These are phyloP conservation scores for Drosophila littoralis DNA, from an alignment of 1,140 invertebrate species.

Conservation along the genomic window DNA sequence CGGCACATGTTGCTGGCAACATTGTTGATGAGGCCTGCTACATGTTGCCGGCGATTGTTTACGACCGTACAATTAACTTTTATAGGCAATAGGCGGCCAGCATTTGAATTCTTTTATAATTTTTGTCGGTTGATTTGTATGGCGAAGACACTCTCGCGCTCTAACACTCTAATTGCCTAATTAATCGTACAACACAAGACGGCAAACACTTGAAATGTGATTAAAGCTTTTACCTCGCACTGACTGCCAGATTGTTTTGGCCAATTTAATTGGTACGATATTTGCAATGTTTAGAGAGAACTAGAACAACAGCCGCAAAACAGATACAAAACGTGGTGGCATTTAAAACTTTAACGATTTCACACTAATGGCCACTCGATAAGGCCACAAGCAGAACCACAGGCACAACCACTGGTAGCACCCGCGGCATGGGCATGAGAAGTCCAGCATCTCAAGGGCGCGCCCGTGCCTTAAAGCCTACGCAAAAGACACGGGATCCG, in stretches of 20 bases:
- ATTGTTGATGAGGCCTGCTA: constrained; percentile 32
- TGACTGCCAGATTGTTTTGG: constrained; percentile 28
- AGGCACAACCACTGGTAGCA: constrained; percentile 14
- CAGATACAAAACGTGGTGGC: constrained; percentile 67
- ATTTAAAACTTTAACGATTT: constrained; percentile 78
- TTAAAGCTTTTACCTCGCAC: constrained; percentile 51
- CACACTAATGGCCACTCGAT: constrained; percentile 75
- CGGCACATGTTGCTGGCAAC: constrained; percentile 61
- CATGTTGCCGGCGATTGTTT: constrained; percentile 30
- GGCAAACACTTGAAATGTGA: constrained; percentile 55
- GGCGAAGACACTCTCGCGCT: neutral
- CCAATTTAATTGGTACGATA: constrained; percentile 75
- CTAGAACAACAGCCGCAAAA: constrained; percentile 45
- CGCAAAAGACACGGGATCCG: constrained; percentile 40
- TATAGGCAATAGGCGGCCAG: constrained; percentile 35
- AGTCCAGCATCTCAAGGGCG: constrained; percentile 6
- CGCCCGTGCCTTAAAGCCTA: constrained; percentile 43
- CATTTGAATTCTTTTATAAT: constrained; percentile 74
- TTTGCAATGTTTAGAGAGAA: constrained; percentile 45
- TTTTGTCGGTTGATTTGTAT: constrained; percentile 57
- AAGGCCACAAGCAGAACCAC: constrained; percentile 46
- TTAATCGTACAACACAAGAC: constrained; percentile 52
- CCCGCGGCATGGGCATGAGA: neutral
- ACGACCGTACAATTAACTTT: constrained; percentile 41
- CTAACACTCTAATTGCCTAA: constrained; percentile 61